Percentiles rank a stretch among this genome's conserved stretches.
Evolutionary conservation across 1,140 invertebrate genomes (phyloP).

Genomic region (Cotesia vestalis): DNA sequence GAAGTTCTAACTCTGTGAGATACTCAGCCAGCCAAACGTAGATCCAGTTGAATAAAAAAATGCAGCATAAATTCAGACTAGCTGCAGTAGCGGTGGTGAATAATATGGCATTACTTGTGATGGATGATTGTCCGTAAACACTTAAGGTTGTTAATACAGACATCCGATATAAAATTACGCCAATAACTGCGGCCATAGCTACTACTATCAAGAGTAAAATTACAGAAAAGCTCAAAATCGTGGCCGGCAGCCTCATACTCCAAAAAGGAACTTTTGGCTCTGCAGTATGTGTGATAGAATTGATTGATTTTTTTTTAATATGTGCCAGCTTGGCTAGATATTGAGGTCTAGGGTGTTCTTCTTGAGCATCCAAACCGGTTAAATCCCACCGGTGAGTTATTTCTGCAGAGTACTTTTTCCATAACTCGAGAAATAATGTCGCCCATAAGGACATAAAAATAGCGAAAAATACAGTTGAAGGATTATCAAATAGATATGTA

Average conservation of each 20-base stretch:
- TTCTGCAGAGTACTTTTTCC: conserved; percentile 92
- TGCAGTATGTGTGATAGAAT: conserved; percentile 79
- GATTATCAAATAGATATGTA: conserved; percentile 96
- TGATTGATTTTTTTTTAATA: conserved; percentile 73
- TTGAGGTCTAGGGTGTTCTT: conserved; percentile 88
- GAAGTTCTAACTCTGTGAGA: conserved; percentile 92
- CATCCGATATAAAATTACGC: conserved; percentile 92
- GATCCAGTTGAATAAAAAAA: conserved; percentile 88
- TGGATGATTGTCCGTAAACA: conserved; percentile 70
- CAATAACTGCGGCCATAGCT: conserved; percentile 87
- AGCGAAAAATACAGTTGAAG: conserved; percentile 92
- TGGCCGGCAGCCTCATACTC: conserved; percentile 84
- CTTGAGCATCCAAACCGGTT: conserved; percentile 84
- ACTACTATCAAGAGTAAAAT: conserved; percentile 79
- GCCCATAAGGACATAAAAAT: conserved; percentile 98
- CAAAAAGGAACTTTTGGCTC: conserved; percentile 90
- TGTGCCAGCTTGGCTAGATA: conserved; percentile 80
- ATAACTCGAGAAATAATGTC: conserved; percentile 89
- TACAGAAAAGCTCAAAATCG: conserved; percentile 84
- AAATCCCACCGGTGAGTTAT: conserved; percentile 93
- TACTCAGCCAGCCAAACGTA: conserved; percentile 90
- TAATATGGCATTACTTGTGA: conserved; percentile 78
- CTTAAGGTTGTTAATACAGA: conserved; percentile 79
- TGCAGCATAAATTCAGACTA: conserved; percentile 85
- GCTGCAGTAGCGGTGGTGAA: conserved; percentile 87